These are phyloP conservation scores for Ichneumoninae sp. DNA, from an alignment of 2,888 invertebrate species.

Conservation along the genomic window DNA sequence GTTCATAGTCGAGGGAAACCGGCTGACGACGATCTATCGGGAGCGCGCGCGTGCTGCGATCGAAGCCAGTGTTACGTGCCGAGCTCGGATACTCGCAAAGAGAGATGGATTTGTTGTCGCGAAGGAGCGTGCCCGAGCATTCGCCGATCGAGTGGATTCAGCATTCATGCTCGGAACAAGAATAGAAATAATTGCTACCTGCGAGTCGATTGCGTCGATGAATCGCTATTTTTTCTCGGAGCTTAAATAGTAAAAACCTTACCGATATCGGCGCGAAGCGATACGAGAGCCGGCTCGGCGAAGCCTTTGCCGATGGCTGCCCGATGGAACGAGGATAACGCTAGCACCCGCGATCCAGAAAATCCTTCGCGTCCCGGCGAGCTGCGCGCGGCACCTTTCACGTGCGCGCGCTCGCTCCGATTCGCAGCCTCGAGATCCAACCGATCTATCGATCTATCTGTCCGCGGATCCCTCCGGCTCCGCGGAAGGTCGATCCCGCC, in stretches of 20 bases:
- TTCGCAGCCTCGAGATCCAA: conserved; percentile 63
- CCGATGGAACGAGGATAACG: conserved; percentile 11
- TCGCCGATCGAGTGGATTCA: conserved; percentile 21
- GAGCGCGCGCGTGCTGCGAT: conserved; percentile 1
- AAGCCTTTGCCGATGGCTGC: conserved; percentile 9
- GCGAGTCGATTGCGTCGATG: conserved; percentile 49
- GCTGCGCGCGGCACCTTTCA: conserved; percentile 65
- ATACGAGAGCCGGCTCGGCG: neutral
- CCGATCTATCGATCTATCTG: conserved; percentile 59
- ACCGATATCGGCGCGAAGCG: conserved; percentile 24
- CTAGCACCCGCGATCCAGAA: conserved; percentile 2
- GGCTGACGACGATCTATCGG: conserved; percentile 46
- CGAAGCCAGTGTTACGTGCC: conserved; percentile 29
- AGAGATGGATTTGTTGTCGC: conserved; percentile 52
- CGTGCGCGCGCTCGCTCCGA: conserved; percentile 50
- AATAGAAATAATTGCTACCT: conserved; percentile 37
- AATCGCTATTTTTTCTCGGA: conserved; percentile 52
- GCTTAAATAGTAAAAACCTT: conserved; percentile 32
- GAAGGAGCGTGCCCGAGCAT: conserved; percentile 18
- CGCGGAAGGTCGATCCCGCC: conserved; percentile 63
- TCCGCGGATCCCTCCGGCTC: conserved; percentile 57
- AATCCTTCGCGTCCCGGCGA: conserved; percentile 18
- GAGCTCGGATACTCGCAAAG: conserved; percentile 44
- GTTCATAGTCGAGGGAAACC: conserved; percentile 22
- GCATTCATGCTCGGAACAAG: conserved; percentile 23